Base-by-base conservation (phyloP, 1,140 invertebrate species). In the Trinorchestia longiramus region DNA sequence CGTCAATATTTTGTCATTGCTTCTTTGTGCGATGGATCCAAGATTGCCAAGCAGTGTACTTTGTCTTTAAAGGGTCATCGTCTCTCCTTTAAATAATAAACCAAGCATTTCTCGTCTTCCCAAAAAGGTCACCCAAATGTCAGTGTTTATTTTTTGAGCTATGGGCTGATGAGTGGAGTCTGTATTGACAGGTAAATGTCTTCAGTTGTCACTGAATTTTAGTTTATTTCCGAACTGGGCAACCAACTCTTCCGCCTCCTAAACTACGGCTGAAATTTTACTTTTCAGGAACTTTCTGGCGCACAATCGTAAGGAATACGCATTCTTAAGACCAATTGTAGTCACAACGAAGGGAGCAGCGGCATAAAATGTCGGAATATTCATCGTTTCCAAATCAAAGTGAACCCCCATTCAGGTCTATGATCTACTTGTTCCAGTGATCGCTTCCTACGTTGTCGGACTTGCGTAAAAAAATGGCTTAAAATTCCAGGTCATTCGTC, bases 31-130 rank as follows among this genome's bases (percentile, higher is more conserved):
- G 88, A 42, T 15, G 88, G 41, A 43, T 90, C 88, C 41, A 43
- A 90, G 88, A 90, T 90, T 41, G 41, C 88, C 88, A 42, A 43
- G 36, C 41, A 36, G 88, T 90, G 88, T 90, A 90, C 88, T 90
- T 90, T 43, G 43, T 90, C 88, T 42, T 90, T 41, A 90, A 41
- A 43, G 43, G 88, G 88, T 90, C 43, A 90, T 90, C 88, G 88
- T 90, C 43, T 42, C 1, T 90, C 43, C 88, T 90, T 90, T 90
- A 90, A 90, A 90, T 90, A 90, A 90, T 90, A 90, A 90, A 90
- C n/a, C 28, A 90, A 42, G 88, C 43, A 43, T 90, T 90, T 43
- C 41, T 42, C 88, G 88, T 90, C 88, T 43, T 11, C 43, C 88
- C 62, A 77, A 77, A 77, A 77, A 77, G 62, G 62, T 90, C 88